Evolutionary conservation across 2,113 vertebrate genomes (phyloP), one percentile per base, ranked within the genome.

Genomic region (Poicephalus gulielmi): DNA sequence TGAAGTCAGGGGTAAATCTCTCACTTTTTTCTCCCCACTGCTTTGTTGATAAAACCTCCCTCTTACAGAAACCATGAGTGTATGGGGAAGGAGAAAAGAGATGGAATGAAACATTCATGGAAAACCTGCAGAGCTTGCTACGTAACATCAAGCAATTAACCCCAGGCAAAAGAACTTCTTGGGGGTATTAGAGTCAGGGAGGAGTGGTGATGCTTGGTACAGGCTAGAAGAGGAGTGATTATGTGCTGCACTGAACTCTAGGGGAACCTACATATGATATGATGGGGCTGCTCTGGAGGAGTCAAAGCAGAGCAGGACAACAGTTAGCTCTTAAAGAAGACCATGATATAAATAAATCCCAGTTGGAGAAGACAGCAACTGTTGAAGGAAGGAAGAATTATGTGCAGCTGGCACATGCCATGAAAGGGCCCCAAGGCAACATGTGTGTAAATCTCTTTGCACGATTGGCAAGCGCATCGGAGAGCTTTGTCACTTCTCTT

Each of bases 361-460:
- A 41, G n/a, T 11, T 18, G 47, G 55, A 81, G 77, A n/a, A 68
- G 37, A 59, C 12, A 84, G 30, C 59, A 81, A 8, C 46, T 60
- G 37, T 69, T 47, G 57, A 59, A 78, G 39, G 69, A 82, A 63
- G 68, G 83, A 86, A 80, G 76, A 82, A 50, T 5, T 23, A 55
- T 69, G 3, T 71, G 70, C 46, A 96, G 69, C 43, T 76, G 70
- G 90, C 83, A 71, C 17, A 60, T 0, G 9, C 23, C 35, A 10
- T 83, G 55, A 63, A 67, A 80, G 68, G 37, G 60, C 90, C 89
- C 75, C 31, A 13, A 66, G 87, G 94, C 79, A 93, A 31, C 41
- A 15, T 4, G 39, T 53, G 81, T 92, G 79, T 78, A 88, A 88
- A 95, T 88, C 41, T 28, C 68, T 93, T 86, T 64, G 88, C 86